Percentiles rank a stretch among this genome's conserved stretches.
Conservation (phyloP, 1,140 invertebrate genomes). For the Chionoecetes opilio region DNA sequence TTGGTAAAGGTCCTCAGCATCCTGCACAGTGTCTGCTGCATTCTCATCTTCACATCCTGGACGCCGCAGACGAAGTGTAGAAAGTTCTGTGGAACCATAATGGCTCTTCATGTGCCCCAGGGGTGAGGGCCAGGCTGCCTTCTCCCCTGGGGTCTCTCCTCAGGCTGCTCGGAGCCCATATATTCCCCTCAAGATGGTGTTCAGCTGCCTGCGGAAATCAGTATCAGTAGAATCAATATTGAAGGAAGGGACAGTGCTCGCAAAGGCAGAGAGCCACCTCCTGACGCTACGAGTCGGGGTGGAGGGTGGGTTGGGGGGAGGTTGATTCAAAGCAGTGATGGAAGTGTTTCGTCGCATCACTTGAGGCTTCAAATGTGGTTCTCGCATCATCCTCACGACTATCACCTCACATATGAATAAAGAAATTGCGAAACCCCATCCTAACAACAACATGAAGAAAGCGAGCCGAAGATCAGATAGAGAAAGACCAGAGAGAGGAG, state of each 20-base stretch:
- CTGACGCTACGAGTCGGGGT: not conserved
- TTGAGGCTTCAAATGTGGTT: not conserved
- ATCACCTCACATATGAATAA: constrained; percentile 58
- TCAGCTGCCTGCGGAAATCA: constrained; percentile 51
- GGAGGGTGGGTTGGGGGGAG: not conserved
- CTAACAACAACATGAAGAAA: constrained; percentile 66
- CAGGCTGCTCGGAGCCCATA: constrained; percentile 48
- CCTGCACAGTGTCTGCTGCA: not conserved
- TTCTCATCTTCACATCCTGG: not conserved
- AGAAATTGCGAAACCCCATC: constrained; percentile 59
- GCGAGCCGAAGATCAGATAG: constrained; percentile 71
- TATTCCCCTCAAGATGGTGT: constrained; percentile 52
- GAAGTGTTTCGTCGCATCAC: not conserved
- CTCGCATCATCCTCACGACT: not conserved
- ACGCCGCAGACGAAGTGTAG: not conserved
- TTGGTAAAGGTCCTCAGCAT: not conserved
- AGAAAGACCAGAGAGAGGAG: constrained; percentile 63
- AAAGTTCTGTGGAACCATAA: not conserved
- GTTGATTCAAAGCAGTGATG: not conserved
- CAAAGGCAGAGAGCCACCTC: not conserved
- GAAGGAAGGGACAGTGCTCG: constrained; percentile 23
- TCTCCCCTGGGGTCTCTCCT: constrained; percentile 61
- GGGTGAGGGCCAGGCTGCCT: constrained; percentile 63
- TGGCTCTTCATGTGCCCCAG: constrained; percentile 44
- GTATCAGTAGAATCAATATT: constrained; percentile 51